Conservation (phyloP, 2,888 invertebrate species). For the Euspilapteryx auroguttella region DNA sequence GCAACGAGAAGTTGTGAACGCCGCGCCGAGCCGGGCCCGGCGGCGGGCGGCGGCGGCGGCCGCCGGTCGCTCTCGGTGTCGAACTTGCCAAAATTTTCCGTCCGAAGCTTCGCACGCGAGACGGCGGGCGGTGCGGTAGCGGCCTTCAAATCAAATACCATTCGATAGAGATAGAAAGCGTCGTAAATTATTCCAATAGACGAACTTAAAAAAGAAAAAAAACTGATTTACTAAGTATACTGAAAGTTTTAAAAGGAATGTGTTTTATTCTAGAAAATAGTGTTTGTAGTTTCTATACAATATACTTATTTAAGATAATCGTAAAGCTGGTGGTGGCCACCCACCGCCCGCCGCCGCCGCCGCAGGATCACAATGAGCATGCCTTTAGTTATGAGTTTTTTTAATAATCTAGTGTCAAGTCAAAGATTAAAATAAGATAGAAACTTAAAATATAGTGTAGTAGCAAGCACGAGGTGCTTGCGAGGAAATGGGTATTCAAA, state of each 20-base stretch:
- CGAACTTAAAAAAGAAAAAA: no score
- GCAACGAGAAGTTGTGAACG: constrained; percentile 44
- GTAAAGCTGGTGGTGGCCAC: not conserved
- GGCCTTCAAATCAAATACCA: no score
- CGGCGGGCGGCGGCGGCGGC: constrained; percentile 24
- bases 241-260: no score
- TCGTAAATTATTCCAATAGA: no score
- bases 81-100: constrained; percentile 54
- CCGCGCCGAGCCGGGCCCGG: constrained; percentile 21
- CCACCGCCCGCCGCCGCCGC: not conserved
- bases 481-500: constrained; percentile 58
- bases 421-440: no score
- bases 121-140: constrained; percentile 13
- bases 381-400: constrained; percentile 47
- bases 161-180: no score
- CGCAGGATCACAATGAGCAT: constrained; percentile 22
- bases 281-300: no score
- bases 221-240: no score
- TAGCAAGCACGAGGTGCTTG: constrained; percentile 51
- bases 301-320: no score
- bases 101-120: constrained; percentile 45
- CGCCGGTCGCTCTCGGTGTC: constrained; percentile 31
- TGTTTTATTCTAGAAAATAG: no score
- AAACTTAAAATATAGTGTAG: constrained; percentile 18
- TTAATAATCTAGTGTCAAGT: no score